These are phyloP conservation scores for Lepidochitona cinerea DNA, from an alignment of 2,888 invertebrate genomes.

Conservation along the genomic window DNA sequence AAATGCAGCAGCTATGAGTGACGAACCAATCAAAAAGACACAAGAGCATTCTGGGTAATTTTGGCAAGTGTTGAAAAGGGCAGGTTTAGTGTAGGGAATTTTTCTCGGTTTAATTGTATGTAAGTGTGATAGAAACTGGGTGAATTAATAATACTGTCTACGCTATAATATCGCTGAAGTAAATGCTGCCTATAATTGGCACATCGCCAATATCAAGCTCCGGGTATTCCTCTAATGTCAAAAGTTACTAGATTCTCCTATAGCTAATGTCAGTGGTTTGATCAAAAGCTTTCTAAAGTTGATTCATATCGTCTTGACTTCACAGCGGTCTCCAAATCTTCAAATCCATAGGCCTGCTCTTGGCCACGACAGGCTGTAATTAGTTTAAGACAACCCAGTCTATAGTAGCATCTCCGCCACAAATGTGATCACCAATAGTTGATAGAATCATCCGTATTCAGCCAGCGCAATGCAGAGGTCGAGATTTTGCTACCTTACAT, in stretches of 20 bases:
- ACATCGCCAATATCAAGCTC: neutral
- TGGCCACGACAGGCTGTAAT: too few species aligned
- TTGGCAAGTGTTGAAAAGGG: conserved; percentile 19
- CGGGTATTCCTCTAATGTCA: neutral
- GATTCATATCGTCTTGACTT: too few species aligned
- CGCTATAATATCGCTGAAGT: neutral
- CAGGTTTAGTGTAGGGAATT: neutral
- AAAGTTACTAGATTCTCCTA: neutral
- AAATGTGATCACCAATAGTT: too few species aligned
- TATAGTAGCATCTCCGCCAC: too few species aligned
- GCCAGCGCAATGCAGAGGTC: too few species aligned
- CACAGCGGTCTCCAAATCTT: too few species aligned
- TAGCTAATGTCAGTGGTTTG: too few species aligned
- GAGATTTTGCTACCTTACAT: too few species aligned
- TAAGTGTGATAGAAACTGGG: neutral
- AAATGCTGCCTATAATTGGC: neutral
- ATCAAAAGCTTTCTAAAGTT: too few species aligned
- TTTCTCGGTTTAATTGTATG: neutral
- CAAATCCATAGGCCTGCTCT: too few species aligned
- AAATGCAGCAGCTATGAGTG: conserved; percentile 23
- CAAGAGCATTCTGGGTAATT: conserved; percentile 34
- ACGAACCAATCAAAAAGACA: conserved; percentile 25
- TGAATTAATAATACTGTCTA: neutral
- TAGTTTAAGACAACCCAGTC: too few species aligned
- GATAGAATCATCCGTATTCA: too few species aligned